Base-by-base conservation (phyloP, 2,113 vertebrate species). In the Platysternon megacephalum region DNA sequence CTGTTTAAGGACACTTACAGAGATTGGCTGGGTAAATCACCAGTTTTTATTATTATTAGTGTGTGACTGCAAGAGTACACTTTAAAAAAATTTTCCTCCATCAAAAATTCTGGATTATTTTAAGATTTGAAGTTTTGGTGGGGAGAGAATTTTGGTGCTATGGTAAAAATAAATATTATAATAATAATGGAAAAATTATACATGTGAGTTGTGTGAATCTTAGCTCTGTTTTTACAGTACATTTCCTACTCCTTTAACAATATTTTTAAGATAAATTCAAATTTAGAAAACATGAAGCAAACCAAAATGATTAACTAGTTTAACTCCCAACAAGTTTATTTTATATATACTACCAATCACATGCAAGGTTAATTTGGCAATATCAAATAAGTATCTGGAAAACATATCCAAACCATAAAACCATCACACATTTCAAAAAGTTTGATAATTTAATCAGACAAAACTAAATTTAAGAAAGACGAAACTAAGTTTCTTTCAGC, bases 111-210 rank as follows among this genome's bases (percentile, higher is more conserved):
- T 35, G 7, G 58, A 35, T 35, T 65, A 32, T 65, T 65, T 65
- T 35, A 35, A 65, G 32, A 35, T 17, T 35, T 65, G 32, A 16
- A 32, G 17, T 35, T 3, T 8, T 1, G 58, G 46, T 22, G 0
- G 5, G 52, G 29, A 19, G 51, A 7, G 35, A 2, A 65, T 32
- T 65, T 35, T 32, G 58, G 58, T 65, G 58, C 13, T 35, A 65
- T 58, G 56, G 28, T 65, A 11, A 74, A 11, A 74, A 74, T 72
- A 72, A 72, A 10, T 72, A 68, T 1, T 39, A 72, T 1, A 21
- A 28, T 0, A n/a, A 10, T 9, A 26, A 1, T 2, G 17, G 3
- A 22, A 42, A 6, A 3, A 35, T 65, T 35, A 32, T 8, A 65
- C 32, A 35, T 65, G 58, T 14, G 5, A 65, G 3, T 48, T 9